A percentile compares a stretch with the other conserved stretches of the same genome.
phyloP scores from a whole-genome alignment of 2,888 invertebrate genomes.

The Pachliopta kotzebuea region DNA sequence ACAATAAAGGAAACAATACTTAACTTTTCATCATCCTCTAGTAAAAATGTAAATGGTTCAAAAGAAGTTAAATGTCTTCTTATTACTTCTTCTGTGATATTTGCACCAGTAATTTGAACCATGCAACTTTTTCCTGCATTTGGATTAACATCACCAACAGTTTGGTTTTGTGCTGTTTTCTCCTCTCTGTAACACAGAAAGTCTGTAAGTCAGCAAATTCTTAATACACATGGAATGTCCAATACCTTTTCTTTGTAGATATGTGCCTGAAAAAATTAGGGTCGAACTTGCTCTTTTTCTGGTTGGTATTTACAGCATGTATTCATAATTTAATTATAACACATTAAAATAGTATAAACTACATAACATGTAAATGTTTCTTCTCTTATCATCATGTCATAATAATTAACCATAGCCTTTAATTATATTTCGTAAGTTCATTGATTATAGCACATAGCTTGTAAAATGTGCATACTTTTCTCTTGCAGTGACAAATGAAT shows the following conservation, averaged over 20 bases:
- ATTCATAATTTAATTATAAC: too few species aligned
- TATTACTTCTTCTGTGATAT: slow-evolving; percentile 68
- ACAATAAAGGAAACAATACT: slow-evolving; percentile 24
- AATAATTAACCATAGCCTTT: too few species aligned
- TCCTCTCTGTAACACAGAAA: slow-evolving; percentile 49
- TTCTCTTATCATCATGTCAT: too few species aligned
- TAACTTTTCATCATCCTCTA: slow-evolving; percentile 73
- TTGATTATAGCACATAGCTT: not conserved
- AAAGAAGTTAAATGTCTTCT: slow-evolving; percentile 60
- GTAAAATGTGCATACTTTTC: slow-evolving; percentile 58
- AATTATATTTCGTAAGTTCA: too few species aligned
- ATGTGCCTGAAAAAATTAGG: too few species aligned
- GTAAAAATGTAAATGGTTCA: slow-evolving; percentile 67
- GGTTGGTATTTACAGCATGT: not conserved
- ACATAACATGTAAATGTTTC: not conserved
- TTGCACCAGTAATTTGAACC: slow-evolving; percentile 58
- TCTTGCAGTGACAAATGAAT: slow-evolving; percentile 75
- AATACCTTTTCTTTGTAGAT: too few species aligned
- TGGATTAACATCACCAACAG: slow-evolving; percentile 46
- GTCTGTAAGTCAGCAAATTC: not conserved
- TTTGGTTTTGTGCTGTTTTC: slow-evolving; percentile 45
- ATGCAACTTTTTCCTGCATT: slow-evolving; percentile 48
- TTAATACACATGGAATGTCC: too few species aligned
- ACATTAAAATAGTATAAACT: not conserved
- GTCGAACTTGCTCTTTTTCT: not conserved